Conservation (phyloP, 64 coral and sea anemone genomes). For the Montipora cactus region DNA sequence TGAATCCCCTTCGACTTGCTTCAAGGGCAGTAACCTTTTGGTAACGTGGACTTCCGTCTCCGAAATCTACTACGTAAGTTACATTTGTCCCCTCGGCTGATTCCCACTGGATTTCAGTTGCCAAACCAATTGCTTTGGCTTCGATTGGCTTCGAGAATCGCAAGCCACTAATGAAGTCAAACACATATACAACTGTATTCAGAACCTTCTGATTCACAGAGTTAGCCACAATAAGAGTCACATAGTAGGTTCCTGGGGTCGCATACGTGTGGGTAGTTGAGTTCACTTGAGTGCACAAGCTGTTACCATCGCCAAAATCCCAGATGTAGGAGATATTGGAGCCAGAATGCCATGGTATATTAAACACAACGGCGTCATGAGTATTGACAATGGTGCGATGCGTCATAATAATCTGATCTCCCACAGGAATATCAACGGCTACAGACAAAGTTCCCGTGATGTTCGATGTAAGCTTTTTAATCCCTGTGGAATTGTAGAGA, state of each 20-base stretch:
- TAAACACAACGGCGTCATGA: slow-evolving; percentile 59
- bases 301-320: slow-evolving; percentile 83
- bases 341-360: slow-evolving; percentile 62
- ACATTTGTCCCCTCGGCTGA: slow-evolving; percentile 73
- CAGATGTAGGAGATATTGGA: slow-evolving; percentile 80
- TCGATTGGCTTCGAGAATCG: slow-evolving; percentile 61
- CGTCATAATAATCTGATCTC: slow-evolving; percentile 44
- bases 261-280: slow-evolving; percentile 38
- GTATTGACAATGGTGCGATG: slow-evolving; percentile 70
- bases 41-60: slow-evolving; percentile 56
- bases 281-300: background rate
- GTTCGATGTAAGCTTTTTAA: slow-evolving; percentile 74
- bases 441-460: slow-evolving; percentile 52
- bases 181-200: slow-evolving; percentile 18
- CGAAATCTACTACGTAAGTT: slow-evolving; percentile 85
- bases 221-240: slow-evolving; percentile 78
- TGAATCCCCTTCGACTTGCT: slow-evolving; percentile 4
- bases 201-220: slow-evolving; percentile 56
- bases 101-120: slow-evolving; percentile 76
- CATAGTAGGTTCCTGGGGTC: slow-evolving; percentile 45
- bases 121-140: slow-evolving; percentile 64
- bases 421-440: slow-evolving; percentile 74
- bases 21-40: background rate
- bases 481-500: slow-evolving; percentile 47
- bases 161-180: slow-evolving; percentile 63